Conservation (phyloP, 2,888 invertebrate genomes). For the Lasioglossum villosulum region DNA sequence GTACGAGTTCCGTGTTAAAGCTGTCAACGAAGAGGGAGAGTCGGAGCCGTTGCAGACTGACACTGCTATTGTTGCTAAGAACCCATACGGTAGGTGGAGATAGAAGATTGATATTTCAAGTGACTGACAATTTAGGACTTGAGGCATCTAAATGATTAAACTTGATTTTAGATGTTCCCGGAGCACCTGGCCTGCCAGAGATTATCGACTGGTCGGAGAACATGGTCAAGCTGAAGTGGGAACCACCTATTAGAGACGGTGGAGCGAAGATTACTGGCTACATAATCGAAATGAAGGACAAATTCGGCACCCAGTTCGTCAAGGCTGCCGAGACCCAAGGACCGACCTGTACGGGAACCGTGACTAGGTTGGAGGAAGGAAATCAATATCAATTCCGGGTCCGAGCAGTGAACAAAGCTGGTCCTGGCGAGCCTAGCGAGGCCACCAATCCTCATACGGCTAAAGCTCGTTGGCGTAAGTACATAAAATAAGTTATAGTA, state of each 20-base stretch:
- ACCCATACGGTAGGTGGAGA: conserved; percentile 91
- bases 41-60: conserved; percentile 97
- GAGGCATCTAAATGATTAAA: too few species aligned
- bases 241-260: conserved; percentile 94
- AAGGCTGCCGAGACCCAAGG: conserved; percentile 95
- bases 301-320: conserved; percentile 93
- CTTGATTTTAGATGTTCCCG: conserved; percentile 88
- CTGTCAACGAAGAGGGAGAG: conserved; percentile 98
- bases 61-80: conserved; percentile 95
- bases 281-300: conserved; percentile 96
- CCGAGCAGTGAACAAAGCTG: conserved; percentile 98
- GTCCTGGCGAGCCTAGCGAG: conserved; percentile 96
- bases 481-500: neutral
- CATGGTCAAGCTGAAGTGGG: conserved; percentile 96
- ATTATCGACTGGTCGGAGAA: conserved; percentile 96
- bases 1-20: conserved; percentile 99
- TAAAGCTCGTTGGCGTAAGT: conserved; percentile 94
- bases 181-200: conserved; percentile 95
- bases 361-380: conserved; percentile 95
- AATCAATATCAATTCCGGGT: conserved; percentile 98
- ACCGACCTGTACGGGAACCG: conserved; percentile 93
- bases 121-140: neutral
- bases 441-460: conserved; percentile 96
- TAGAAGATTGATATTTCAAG: neutral
- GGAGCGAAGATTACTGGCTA: conserved; percentile 98